phyloP scores from a whole-genome alignment of 2,797 vertebrate genomes.

The Capromys pilorides region DNA sequence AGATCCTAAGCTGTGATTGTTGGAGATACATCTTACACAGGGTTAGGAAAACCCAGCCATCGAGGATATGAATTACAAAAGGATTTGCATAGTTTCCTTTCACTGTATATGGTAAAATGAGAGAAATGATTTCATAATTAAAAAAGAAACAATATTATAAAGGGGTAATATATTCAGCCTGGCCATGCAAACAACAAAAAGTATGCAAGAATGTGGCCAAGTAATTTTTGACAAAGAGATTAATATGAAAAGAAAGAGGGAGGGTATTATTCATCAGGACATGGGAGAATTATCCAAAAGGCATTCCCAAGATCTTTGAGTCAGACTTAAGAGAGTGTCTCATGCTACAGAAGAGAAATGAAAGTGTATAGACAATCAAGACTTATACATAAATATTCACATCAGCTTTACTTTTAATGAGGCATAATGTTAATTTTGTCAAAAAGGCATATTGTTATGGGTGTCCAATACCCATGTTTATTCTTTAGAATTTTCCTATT shows the following conservation, averaged over 20 bases:
- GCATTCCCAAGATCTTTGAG: not conserved
- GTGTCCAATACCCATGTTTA: not conserved
- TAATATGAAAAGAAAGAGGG: not conserved
- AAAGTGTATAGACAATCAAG: not conserved
- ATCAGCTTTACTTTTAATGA: not conserved
- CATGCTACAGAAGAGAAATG: not conserved
- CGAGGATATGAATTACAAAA: not conserved
- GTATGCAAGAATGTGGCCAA: not conserved
- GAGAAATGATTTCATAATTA: not conserved
- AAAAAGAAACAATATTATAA: not conserved
- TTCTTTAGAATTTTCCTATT: not conserved
- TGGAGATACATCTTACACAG: not conserved
- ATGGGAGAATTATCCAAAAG: not conserved
- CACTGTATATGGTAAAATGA: not conserved
- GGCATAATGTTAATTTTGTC: not conserved
- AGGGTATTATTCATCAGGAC: not conserved
- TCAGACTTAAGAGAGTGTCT: not conserved
- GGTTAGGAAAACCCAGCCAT: not conserved
- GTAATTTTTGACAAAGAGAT: not conserved
- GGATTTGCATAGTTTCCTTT: not conserved
- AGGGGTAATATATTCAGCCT: not conserved
- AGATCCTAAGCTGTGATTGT: not conserved
- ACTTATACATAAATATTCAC: not conserved
- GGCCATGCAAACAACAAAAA: not conserved
- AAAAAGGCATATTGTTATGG: not conserved